Evolutionary conservation across 2,797 vertebrate species (phyloP), one percentile per base, ranked within the genome.

Genomic region (Threskiornis aethiopicus): DNA sequence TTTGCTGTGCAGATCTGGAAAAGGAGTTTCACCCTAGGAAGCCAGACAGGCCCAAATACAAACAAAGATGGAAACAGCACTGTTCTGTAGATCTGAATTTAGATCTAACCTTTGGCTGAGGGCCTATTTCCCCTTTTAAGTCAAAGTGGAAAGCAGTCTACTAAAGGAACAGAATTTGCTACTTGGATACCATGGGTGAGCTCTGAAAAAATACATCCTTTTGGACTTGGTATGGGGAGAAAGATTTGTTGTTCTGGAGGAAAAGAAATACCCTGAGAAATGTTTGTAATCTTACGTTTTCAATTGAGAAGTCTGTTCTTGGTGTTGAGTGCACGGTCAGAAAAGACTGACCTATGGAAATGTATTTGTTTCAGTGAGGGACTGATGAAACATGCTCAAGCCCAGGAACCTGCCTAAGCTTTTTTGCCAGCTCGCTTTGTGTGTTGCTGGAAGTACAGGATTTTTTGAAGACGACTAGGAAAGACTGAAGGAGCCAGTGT

Each of bases 11-110:
- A 86, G 82, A 91, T 79, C 51, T 96, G 89, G 71, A 96, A 96
- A 22, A 69, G 47, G 70, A 95, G 80, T 93, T 95, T 96, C 83
- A 96, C 85, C 94, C 79, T 88, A 84, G 91, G 95, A 97, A 95
- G 80, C 72, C 93, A 97, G 96, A 96, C 93, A 82, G 87, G 91
- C 70, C 81, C 35, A 95, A 96, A 96, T 97, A 95, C 83, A 96
- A 97, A 96, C 76, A 96, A 86, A 88, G 83, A 82, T 90, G 85
- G 93, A 93, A 97, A 90, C 79, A 93, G 51, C 62, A 76, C 46
- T 17, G 15, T 89, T 93, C 85, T 87, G 79, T 72, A 93, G 83
- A 95, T 95, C 85, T 91, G 93, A 95, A 82, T 95, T 94, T 90
- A 95, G 86, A 95, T 93, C 54, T 93, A 84, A 47, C 58, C 46